A percentile compares a stretch with the other conserved stretches of the same genome.
phyloP scores from a whole-genome alignment of 2,888 invertebrate genomes.

The Dryocosmus kuriphilus region DNA sequence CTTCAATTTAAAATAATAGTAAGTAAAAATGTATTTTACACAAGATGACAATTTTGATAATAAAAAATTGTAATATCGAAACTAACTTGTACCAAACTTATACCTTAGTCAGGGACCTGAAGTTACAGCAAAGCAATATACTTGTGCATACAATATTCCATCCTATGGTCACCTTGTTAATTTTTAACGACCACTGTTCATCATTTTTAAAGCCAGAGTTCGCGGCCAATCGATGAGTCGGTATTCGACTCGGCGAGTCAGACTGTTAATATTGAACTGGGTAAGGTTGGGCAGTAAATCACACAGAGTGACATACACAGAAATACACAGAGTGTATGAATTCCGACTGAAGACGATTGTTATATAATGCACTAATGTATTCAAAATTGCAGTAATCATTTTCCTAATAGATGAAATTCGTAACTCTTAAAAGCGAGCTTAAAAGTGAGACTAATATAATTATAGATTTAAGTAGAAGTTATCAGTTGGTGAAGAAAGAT shows the following conservation, averaged over 20 bases:
- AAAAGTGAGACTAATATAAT: too few relatives aligned
- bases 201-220: slow-evolving; percentile 33
- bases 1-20: background rate
- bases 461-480: background rate
- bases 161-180: slow-evolving; percentile 24
- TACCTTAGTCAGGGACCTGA: background rate
- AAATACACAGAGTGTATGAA: slow-evolving; percentile 20
- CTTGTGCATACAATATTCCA: slow-evolving; percentile 17
- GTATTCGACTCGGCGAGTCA: slow-evolving; percentile 13
- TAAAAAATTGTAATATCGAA: background rate
- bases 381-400: background rate
- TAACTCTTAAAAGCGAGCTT: too few relatives aligned
- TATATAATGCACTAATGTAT: background rate
- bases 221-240: slow-evolving; percentile 32
- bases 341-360: slow-evolving; percentile 8
- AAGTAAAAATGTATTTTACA: background rate
- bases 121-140: slow-evolving; percentile 19
- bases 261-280: slow-evolving; percentile 26
- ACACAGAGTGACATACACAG: slow-evolving; percentile 3
- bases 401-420: too few relatives aligned
- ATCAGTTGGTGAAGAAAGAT: background rate
- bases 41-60: background rate
- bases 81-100: background rate
- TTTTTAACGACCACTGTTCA: slow-evolving; percentile 34
- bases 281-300: slow-evolving; percentile 33